Conservation (phyloP, 2,888 invertebrate species). For the Lepidochrysops patricia region DNA sequence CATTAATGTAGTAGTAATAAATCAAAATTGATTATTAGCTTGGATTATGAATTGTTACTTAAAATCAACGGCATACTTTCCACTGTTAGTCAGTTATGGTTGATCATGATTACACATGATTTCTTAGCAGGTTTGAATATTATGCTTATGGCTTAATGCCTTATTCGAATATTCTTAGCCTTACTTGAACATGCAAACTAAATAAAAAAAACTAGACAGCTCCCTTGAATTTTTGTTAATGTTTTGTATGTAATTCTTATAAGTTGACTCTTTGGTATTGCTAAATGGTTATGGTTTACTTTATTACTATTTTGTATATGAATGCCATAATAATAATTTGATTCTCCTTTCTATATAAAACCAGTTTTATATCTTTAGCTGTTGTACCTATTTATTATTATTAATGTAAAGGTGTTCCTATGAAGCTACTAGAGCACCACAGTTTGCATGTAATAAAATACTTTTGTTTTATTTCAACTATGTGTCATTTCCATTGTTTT, state of each 20-base stretch:
- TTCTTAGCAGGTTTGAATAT: no score
- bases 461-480: not conserved
- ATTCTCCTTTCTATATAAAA: not conserved
- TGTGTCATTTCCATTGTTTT: not conserved
- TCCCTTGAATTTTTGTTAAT: no score
- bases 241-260: not conserved
- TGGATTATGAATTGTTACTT: not conserved
- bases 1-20: no score
- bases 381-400: not conserved
- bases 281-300: not conserved
- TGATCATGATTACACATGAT: no score
- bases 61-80: no score
- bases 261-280: not conserved
- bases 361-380: not conserved
- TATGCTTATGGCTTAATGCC: no score
- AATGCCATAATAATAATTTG: no score
- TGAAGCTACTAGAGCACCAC: not conserved
- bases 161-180: no score
- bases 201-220: no score
- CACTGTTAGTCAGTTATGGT: no score
- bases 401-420: not conserved
- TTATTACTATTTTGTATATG: not conserved
- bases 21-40: not conserved
- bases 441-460: not conserved
- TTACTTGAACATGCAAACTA: no score